A percentile compares a stretch with the other conserved stretches of the same genome.
Conservation (phyloP, 2,888 invertebrate species). For the Agriotes lineatus region DNA sequence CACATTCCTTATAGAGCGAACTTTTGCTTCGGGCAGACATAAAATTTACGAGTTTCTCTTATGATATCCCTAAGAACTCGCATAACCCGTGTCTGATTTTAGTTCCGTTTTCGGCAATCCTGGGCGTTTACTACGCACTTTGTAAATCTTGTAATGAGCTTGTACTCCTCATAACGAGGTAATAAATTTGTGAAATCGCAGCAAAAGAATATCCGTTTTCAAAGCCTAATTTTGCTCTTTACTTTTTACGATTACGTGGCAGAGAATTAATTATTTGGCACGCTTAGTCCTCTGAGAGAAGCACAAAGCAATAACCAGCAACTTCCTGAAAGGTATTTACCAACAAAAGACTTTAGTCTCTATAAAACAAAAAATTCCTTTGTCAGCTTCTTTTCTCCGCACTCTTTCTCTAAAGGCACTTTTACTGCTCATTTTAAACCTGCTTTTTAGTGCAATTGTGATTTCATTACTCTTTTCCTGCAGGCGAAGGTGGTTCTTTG, state of each 20-base stretch:
- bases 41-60: slow-evolving; percentile 43
- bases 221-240: slow-evolving; percentile 3
- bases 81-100: slow-evolving; percentile 37
- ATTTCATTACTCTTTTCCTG: slow-evolving; percentile 13
- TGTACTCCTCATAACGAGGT: slow-evolving; percentile 2
- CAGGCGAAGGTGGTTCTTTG: background rate
- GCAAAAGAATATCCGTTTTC: background rate
- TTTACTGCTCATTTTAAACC: slow-evolving; percentile 10
- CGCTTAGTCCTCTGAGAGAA: background rate
- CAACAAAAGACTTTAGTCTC: slow-evolving; percentile 12
- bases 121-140: slow-evolving; percentile 29
- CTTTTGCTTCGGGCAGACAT: slow-evolving; percentile 39
- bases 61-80: slow-evolving; percentile 37
- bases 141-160: slow-evolving; percentile 28
- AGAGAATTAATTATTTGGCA: slow-evolving; percentile 12
- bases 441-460: slow-evolving; percentile 10
- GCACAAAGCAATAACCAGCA: slow-evolving; percentile 9
- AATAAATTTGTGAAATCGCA: slow-evolving; percentile 7
- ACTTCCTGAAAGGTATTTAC: slow-evolving; percentile 20
- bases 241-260: background rate
- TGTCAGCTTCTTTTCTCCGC: slow-evolving; percentile 9
- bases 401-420: slow-evolving; percentile 5
- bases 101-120: slow-evolving; percentile 30
- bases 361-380: slow-evolving; percentile 13
- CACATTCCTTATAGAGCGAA: slow-evolving; percentile 39